A percentile compares a stretch with the other conserved stretches of the same genome.
Conservation (phyloP, 2,113 vertebrate species). For the Psittacula cyanocephala region DNA sequence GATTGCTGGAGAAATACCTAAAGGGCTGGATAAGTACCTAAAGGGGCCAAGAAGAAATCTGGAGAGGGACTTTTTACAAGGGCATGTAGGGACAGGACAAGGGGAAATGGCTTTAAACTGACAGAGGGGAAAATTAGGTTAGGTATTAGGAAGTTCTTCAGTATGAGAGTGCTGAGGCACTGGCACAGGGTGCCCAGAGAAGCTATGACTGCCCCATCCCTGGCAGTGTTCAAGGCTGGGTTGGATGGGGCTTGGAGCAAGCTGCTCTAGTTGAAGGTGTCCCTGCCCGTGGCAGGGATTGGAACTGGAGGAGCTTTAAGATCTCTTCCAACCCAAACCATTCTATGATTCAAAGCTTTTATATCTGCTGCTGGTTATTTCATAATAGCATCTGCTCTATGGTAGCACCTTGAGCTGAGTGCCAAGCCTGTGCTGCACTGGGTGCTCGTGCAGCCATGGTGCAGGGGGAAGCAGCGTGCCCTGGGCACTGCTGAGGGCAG, state of each 20-base stretch:
- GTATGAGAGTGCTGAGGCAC: not conserved
- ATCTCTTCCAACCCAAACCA: not conserved
- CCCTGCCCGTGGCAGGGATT: not conserved
- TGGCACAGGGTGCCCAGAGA: not conserved
- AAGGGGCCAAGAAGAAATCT: not conserved
- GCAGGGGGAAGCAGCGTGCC: too few relatives aligned
- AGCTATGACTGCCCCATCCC: not conserved
- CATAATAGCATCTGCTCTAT: not conserved
- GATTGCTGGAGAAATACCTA: not conserved
- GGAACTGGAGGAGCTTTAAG: not conserved
- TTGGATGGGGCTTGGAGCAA: not conserved
- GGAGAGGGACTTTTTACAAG: not conserved
- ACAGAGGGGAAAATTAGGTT: not conserved
- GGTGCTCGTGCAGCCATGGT: rapidly evolving
- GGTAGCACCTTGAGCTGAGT: not conserved
- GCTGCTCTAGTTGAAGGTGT: not conserved
- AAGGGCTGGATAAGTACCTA: not conserved
- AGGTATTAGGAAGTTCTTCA: not conserved
- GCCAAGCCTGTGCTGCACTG: not conserved
- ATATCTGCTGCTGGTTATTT: not conserved
- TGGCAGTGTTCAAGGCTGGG: not conserved
- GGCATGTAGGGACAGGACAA: not conserved
- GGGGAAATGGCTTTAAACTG: not conserved
- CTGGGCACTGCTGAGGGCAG: too few relatives aligned
- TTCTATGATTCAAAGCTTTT: not conserved